Conservation (phyloP, 2,888 invertebrate genomes). For the Adelphocoris suturalis region DNA sequence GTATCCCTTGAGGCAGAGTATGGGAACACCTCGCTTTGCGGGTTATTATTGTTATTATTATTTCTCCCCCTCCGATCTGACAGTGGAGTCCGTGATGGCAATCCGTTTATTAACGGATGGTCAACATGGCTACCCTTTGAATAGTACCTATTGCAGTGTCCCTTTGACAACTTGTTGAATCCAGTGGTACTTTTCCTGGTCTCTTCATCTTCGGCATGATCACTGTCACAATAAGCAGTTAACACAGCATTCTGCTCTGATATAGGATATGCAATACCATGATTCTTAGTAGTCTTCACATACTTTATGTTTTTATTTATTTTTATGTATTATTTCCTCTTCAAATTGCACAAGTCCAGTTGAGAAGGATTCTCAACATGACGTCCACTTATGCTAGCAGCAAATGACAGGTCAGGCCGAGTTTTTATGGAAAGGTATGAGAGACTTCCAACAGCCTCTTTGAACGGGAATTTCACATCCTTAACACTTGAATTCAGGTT, state of each 20-base stretch:
- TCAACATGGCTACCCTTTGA: too few species aligned
- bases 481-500: slow-evolving; percentile 46
- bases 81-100: too few species aligned
- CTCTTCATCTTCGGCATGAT: slow-evolving; percentile 70
- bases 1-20: too few species aligned
- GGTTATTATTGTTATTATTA: too few species aligned
- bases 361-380: slow-evolving; percentile 73
- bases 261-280: slow-evolving; percentile 64
- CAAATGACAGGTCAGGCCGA: slow-evolving; percentile 72
- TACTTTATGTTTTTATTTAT: slow-evolving; percentile 63
- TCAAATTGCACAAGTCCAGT: slow-evolving; percentile 72
- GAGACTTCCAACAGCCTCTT: slow-evolving; percentile 74
- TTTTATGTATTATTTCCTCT: too few species aligned
- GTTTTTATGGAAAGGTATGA: slow-evolving; percentile 73
- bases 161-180: too few species aligned
- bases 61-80: too few species aligned
- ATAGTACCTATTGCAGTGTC: too few species aligned
- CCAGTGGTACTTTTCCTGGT: slow-evolving; percentile 66
- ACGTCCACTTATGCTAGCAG: slow-evolving; percentile 73
- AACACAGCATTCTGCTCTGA: slow-evolving; percentile 35
- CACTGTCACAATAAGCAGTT: slow-evolving; percentile 71
- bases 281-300: slow-evolving; percentile 68
- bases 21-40: too few species aligned
- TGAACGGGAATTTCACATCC: slow-evolving; percentile 71
- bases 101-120: too few species aligned